Base-by-base conservation (phyloP, 2,797 vertebrate species). In the Remorina albescens region DNA sequence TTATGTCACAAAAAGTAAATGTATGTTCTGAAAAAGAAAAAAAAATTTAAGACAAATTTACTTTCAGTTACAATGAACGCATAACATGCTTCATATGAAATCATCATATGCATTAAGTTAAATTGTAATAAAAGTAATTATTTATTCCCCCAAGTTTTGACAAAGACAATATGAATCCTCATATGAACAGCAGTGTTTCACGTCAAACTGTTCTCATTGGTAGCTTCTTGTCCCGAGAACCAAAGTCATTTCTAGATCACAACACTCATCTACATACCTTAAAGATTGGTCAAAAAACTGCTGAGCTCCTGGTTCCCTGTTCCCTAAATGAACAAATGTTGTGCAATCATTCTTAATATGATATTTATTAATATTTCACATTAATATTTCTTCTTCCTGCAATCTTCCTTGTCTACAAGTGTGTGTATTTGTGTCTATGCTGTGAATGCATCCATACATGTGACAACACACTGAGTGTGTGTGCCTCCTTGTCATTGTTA, bases 401-500 rank as follows among this genome's bases (percentile, higher is more conserved):
- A 2, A 7, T 13, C 12, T 25, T 49, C 23, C 47, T 49, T 23
- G 21, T 21, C 11, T 49, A 25, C 46, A 49, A 21, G 10, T 49
- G 11, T 21, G 44, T 49, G 46, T 21, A 21, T 47, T 1, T 49
- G 46, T 49, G 3, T 23, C 47, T 15, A 6, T 50, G 47, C 26
- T 50, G 15, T 50, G 13, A 50, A 26, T 25, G 47, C 23, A 26
- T 50, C 47, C 21, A 50, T 26, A 13, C 47, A 25, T 37, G n/a
- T 37, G 34, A 26, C 11, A 50, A 26, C 47, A 7, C 25, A 25
- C 21, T 18, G 54, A 2, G 2, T 23, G 3, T 39, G 34, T 57
- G n/a, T 25, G 12, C 5, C 36, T 41, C 25, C 41, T 47, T 69
- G n/a, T 23, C 67, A 18, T 1, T 60, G 36, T 72, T 56, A 36